phyloP scores from a whole-genome alignment of 1,140 invertebrate species.

The Dendrolimus punctatus region DNA sequence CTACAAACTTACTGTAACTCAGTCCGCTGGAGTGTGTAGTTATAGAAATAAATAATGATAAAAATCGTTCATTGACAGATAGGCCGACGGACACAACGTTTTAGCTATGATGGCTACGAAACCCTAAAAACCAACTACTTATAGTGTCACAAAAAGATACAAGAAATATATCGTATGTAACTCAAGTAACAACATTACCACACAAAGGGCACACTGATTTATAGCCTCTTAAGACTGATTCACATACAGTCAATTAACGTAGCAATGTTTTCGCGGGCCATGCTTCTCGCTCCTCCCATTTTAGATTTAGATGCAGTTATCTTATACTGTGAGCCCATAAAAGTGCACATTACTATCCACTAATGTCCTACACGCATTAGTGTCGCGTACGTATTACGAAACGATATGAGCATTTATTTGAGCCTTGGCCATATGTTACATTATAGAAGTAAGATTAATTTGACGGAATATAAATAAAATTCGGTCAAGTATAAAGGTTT shows the following conservation, averaged over 20 bases:
- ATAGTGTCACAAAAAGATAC: conserved; percentile 1
- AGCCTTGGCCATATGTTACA: too few relatives aligned
- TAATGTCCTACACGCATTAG: conserved; percentile 59
- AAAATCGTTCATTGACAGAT: too few relatives aligned
- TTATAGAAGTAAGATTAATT: too few relatives aligned
- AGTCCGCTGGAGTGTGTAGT: too few relatives aligned
- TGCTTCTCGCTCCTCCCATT: conserved; percentile 13
- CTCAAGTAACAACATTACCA: background rate
- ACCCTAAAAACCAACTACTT: background rate
- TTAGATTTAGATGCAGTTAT: conserved; percentile 40
- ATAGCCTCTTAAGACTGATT: conserved; percentile 13
- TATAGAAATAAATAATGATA: too few relatives aligned
- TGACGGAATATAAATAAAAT: too few relatives aligned
- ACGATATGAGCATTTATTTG: conserved; percentile 24
- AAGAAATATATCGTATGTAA: background rate
- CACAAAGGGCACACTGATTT: conserved; percentile 11
- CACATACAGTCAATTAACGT: conserved; percentile 14
- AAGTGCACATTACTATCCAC: conserved; percentile 52
- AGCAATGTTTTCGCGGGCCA: conserved; percentile 9
- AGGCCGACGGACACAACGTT: too few relatives aligned
- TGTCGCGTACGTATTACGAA: conserved; percentile 54
- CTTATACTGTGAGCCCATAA: conserved; percentile 41
- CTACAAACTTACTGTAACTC: too few relatives aligned
- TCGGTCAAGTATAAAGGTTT: too few relatives aligned
- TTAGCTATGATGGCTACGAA: too few relatives aligned